Percentiles rank a stretch among this genome's conserved stretches.
These are phyloP conservation scores for Hanleya hanleyi DNA, from an alignment of 2,888 invertebrate genomes.

Conservation along the genomic window DNA sequence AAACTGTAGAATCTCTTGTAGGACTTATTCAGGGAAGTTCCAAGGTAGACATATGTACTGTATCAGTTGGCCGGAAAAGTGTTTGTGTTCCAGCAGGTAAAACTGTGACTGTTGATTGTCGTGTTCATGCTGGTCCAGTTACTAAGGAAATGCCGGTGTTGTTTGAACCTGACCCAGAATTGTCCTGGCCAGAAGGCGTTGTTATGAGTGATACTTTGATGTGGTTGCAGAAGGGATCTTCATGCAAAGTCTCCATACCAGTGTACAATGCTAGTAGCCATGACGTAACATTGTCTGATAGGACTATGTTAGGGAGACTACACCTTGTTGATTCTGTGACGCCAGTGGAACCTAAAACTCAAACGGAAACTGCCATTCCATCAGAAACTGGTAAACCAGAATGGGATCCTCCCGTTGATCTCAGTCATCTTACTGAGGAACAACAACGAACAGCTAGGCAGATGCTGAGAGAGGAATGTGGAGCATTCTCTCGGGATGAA, in stretches of 20 bases:
- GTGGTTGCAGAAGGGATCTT: too few relatives aligned
- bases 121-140: background rate
- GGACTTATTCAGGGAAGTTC: background rate
- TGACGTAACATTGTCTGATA: background rate
- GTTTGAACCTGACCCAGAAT: background rate
- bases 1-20: background rate
- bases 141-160: background rate
- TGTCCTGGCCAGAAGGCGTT: background rate
- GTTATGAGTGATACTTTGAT: too few relatives aligned
- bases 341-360: background rate
- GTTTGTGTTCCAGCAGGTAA: background rate
- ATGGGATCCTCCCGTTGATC: conserved; percentile 33
- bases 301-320: background rate
- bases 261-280: background rate
- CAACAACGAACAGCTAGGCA: conserved; percentile 22
- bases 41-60: background rate
- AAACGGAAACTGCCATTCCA: too few relatives aligned
- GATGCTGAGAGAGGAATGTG: conserved; percentile 31
- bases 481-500: conserved; percentile 31
- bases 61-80: background rate
- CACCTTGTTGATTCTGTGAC: background rate
- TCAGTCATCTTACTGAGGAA: conserved; percentile 9
- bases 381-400: background rate
- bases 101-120: background rate
- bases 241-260: background rate